A percentile compares a stretch with the other conserved stretches of the same genome.
Evolutionary conservation across 1,140 invertebrate species (phyloP).

Genomic region (Lycorma delicatula): DNA sequence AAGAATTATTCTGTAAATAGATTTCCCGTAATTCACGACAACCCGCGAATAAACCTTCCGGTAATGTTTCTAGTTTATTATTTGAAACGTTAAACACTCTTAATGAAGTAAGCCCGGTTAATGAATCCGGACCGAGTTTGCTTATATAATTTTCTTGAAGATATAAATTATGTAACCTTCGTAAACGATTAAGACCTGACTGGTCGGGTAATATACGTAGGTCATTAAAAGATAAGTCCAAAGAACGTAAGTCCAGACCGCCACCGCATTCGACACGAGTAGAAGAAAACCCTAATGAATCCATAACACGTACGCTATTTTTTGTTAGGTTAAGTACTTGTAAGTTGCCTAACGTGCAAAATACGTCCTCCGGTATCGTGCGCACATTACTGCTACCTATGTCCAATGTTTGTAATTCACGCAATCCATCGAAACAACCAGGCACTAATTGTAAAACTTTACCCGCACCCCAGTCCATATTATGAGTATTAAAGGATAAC

Average conservation of each 20-base stretch:
- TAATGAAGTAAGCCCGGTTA: constrained; percentile 63
- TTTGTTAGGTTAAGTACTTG: constrained; percentile 74
- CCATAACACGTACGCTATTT: constrained; percentile 64
- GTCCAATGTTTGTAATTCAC: constrained; percentile 68
- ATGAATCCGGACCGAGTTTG: constrained; percentile 66
- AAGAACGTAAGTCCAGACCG: constrained; percentile 50
- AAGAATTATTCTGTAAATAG: constrained; percentile 69
- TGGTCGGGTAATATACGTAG: constrained; percentile 58
- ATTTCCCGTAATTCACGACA: constrained; percentile 71
- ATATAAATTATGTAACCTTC: constrained; percentile 63
- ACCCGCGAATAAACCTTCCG: constrained; percentile 66
- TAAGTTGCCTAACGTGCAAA: constrained; percentile 68
- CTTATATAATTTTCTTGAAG: constrained; percentile 74
- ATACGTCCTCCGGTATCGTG: constrained; percentile 58
- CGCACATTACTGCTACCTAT: constrained; percentile 73
- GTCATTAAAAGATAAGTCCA: constrained; percentile 74
- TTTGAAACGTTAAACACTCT: constrained; percentile 74
- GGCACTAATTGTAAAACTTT: constrained; percentile 58
- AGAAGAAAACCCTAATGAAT: constrained; percentile 55
- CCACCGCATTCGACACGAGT: constrained; percentile 36
- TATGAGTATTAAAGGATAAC: constrained; percentile 62
- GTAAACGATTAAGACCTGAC: constrained; percentile 58
- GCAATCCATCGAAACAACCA: constrained; percentile 59
- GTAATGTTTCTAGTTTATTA: constrained; percentile 66
- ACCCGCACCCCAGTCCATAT: constrained; percentile 64